Conservation (phyloP, 1,140 invertebrate genomes). For the Pseudachorutes palmiensis region DNA sequence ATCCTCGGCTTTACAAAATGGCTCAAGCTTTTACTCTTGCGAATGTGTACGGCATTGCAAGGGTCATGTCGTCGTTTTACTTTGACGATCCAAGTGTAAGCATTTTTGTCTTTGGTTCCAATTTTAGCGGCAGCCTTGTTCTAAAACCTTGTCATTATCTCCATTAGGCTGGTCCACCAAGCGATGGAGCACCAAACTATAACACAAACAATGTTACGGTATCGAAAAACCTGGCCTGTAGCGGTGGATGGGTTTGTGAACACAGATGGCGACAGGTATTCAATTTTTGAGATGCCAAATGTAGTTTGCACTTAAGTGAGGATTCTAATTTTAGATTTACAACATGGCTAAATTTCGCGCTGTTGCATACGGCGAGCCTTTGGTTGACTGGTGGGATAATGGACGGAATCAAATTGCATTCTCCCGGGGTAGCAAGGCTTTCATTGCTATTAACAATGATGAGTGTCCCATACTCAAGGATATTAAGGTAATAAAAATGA, state of each 20-base stretch:
- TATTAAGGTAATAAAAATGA: too few relatives aligned
- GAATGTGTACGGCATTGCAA: constrained; percentile 46
- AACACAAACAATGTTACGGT: constrained; percentile 58
- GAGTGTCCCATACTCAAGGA: constrained; percentile 35
- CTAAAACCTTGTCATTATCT: too few relatives aligned
- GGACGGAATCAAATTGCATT: constrained; percentile 45
- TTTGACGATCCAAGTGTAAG: too few relatives aligned
- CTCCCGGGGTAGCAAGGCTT: constrained; percentile 42
- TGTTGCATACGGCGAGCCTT: constrained; percentile 45
- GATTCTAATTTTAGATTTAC: constrained; percentile 51
- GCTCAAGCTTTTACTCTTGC: constrained; percentile 51
- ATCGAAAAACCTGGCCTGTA: constrained; percentile 57
- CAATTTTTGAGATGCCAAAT: too few relatives aligned
- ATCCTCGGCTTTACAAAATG: constrained; percentile 54
- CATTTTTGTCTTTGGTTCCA: too few relatives aligned
- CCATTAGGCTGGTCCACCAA: constrained; percentile 51
- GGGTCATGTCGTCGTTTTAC: constrained; percentile 41
- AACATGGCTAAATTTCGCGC: constrained; percentile 72
- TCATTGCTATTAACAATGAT: constrained; percentile 46
- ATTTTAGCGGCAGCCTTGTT: too few relatives aligned
- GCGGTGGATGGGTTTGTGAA: constrained; percentile 32
- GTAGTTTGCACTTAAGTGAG: not conserved
- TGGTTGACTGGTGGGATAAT: constrained; percentile 45
- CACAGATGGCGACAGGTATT: constrained; percentile 25
- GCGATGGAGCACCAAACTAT: constrained; percentile 50